Conservation (phyloP, 2,113 vertebrate genomes). For the Sus scrofa region DNA sequence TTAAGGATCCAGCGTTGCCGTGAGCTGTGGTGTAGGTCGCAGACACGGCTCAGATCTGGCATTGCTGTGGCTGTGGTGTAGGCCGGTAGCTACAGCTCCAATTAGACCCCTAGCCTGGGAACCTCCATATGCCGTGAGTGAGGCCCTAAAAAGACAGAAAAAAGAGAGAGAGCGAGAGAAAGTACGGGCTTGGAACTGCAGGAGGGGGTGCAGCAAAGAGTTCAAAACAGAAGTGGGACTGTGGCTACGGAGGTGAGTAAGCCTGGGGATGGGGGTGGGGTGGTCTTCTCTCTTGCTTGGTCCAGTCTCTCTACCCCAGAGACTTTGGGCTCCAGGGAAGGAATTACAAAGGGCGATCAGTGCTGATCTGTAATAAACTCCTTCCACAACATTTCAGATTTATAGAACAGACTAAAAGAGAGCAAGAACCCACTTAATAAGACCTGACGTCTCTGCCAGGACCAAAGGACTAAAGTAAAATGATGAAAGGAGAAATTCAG, state of each 20-base stretch:
- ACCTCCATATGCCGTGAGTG: no score
- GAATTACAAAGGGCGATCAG: not conserved
- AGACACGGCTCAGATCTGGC: no score
- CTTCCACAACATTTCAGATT: slow-evolving; percentile 42
- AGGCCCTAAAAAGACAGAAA: no score
- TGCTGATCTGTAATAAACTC: slow-evolving; percentile 31
- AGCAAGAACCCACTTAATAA: not conserved
- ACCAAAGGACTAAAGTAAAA: not conserved
- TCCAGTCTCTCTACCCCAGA: not conserved
- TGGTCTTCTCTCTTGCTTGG: not conserved
- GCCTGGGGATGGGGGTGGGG: no score
- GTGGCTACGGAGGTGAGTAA: not conserved
- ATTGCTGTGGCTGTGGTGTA: no score
- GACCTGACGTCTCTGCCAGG: not conserved
- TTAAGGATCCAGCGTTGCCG: no score
- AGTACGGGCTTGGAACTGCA: rapidly evolving
- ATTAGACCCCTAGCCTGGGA: no score
- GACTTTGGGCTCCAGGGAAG: not conserved
- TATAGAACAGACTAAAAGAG: not conserved
- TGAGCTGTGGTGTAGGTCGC: no score
- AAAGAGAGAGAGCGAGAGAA: no score
- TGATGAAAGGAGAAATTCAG: not conserved
- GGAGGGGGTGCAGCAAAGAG: not conserved
- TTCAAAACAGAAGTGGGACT: rapidly evolving
- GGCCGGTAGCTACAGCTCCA: no score